These are phyloP conservation scores for Drosophila pseudoananassae DNA, from an alignment of 1,140 invertebrate genomes.

Conservation along the genomic window DNA sequence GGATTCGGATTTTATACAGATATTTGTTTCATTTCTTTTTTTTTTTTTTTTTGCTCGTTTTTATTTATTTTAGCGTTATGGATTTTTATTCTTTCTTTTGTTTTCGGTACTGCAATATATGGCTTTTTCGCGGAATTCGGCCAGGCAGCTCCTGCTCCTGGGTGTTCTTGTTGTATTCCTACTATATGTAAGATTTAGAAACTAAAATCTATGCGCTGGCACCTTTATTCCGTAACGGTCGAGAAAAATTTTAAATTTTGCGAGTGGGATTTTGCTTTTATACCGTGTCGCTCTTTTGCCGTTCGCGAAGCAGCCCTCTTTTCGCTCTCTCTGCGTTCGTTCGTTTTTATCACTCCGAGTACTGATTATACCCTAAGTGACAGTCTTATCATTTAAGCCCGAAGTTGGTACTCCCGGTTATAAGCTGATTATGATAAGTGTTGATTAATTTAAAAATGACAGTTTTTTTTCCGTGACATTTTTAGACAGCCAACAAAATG, in stretches of 20 bases:
- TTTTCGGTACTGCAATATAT: conserved; percentile 2
- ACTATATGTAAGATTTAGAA: conserved; percentile 28
- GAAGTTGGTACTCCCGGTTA: no score
- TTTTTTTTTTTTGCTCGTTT: conserved; percentile 42
- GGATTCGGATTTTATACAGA: conserved; percentile 62
- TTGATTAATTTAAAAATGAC: no score
- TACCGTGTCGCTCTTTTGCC: neutral
- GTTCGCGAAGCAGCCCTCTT: neutral
- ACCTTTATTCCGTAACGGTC: conserved; percentile 79
- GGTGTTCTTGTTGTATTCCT: conserved; percentile 12
- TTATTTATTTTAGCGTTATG: no score
- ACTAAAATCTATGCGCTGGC: conserved; percentile 16
- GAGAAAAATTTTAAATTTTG: conserved; percentile 22
- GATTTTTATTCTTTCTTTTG: no score
- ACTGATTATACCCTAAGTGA: neutral
- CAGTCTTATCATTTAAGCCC: no score
- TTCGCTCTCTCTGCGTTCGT: conserved; percentile 11
- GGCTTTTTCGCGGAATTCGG: conserved; percentile 44
- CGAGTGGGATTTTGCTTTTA: conserved; percentile 3
- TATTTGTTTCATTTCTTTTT: conserved; percentile 57
- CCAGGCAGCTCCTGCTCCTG: conserved; percentile 9
- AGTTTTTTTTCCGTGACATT: no score
- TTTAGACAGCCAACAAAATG: no score
- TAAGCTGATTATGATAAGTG: no score
- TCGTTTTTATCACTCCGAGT: neutral